Base-by-base conservation (phyloP, 2,113 vertebrate genomes). In the Rhodinocichla rosea region DNA sequence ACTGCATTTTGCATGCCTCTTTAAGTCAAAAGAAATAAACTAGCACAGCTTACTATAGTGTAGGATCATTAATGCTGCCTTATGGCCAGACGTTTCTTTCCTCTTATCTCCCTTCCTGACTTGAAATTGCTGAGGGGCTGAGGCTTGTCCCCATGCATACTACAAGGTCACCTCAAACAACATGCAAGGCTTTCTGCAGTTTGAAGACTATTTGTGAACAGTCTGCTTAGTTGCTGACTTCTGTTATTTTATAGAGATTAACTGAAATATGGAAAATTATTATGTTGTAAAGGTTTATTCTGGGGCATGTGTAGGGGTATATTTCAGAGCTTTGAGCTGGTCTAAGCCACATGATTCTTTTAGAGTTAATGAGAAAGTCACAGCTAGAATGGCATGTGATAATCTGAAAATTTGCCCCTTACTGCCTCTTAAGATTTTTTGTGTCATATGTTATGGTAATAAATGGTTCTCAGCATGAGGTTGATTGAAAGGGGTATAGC, bases 351-450 rank as follows among this genome's bases (percentile, higher is more conserved):
- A 83, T 7, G n/a, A 90, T 35, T 95, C 35, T 95, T 67, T 75
- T 80, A 79, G 88, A 90, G 40, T 77, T 96, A 93, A 94, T 96
- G 92, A 91, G 71, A 90, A 96, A 93, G 76, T 90, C 85, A 92
- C 90, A 95, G 79, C 49, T 86, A 95, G 83, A 90, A 83, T 94
- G 76, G n/a, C 64, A 81, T 89, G 75, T 71, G 87, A 96, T 95
- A 93, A 96, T 92, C 87, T 96, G 83, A 93, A 96, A 94, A 96
- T 95, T 96, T 95, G 74, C 85, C 93, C 82, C 92, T 96, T 88
- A 92, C 52, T 90, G 76, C 42, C 94, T 81, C 85, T 86, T 88
- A 71, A 93, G 85, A 75, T 95, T 86, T 93, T 88, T 76, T 83
- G 60, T 96, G 93, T 96, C 90, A 60, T 81, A 82, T 89, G 80